Base-by-base conservation (phyloP, 2,113 vertebrate species). In the Rhinoptilus africanus region DNA sequence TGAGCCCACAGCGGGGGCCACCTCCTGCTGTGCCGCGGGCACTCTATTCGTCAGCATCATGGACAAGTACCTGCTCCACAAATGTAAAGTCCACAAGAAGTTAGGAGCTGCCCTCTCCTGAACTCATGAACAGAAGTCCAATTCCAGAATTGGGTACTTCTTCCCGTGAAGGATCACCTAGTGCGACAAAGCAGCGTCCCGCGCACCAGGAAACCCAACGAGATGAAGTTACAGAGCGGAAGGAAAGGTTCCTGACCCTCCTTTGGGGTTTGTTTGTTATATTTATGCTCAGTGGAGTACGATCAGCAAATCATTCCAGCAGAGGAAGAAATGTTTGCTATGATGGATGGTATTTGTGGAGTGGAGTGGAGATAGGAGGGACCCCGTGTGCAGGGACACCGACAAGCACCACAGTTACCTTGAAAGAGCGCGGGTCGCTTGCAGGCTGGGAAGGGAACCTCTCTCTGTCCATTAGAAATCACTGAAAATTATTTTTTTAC, bases 1-100 rank as follows among this genome's bases (percentile, higher is more conserved):
- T 14, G 28, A 9, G 16, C 12, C 6, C 69, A 54, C 2, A 22
- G 50, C 13, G 9, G 16, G 0, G 27, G 34, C 37, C 72, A 84
- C 34, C 23, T 24, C 0, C 0, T 6, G 13, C 24, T 28, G 9
- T 48, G 62, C 35, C 50, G 19, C 2, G 8, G 54, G 14, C 41
- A 37, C 11, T 43, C 43, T 30, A 26, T 32, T 69, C 51, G 32
- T 26, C 45, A 18, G 4, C 17, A 20, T 27, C 57, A 51, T 0
- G 5, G n/a, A 48, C 4, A 5, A 68, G 35, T 20, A 35, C 30
- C 59, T 59, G 71, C 69, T 81, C 68, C 64, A 75, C 17, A 56
- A 35, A 34, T 3, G 5, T 14, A 2, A 68, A 60, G 8, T 41
- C 20, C 37, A 62, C 62, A 72, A n/a, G 8, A 76, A 37, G 21